Evolutionary conservation across 2,888 invertebrate genomes (phyloP), one percentile per base, ranked within the genome.

Genomic region (Mythimna impura): DNA sequence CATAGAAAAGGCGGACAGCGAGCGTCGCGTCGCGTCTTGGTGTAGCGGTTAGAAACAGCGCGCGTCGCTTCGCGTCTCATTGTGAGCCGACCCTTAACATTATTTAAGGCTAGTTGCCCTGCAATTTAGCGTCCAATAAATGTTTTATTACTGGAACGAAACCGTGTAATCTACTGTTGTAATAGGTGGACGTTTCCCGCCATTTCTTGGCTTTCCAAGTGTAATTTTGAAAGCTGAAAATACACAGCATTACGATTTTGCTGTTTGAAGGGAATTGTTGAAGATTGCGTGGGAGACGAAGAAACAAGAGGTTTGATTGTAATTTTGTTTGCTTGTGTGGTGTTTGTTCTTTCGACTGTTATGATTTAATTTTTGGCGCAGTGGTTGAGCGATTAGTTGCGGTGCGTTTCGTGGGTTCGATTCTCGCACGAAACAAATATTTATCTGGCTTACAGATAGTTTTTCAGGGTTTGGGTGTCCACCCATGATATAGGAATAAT

Each of bases 151-250:
- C 40, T 17, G 9, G 9, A 54, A 69, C n/a, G 58, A 17, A 58
- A 72, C 62, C 66, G 9, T 66, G 12, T 73, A 73, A 78, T 76
- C 72, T 62, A n/a, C 22, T 50, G 62, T 12, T 17, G 50, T 34
- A 78, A 58, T 14, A 52, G 22, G 1, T 40, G 54, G 54, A 78
- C 7, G 52, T 58, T 78, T 78, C 47, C 62, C 22, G 30, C 7
- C 14, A 22, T 77, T 78, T 58, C 73, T 77, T 40, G 47, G 17
- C 58, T 58, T 54, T 78, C 47, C 50, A 58, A 47, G 34, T 8
- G 72, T 65, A 25, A 72, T 78, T 77, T 66, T 64, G 36, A 54
- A 63, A 36, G 72, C 57, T 66, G 57, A n/a, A 66, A 72, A 72
- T 72, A 77, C 47, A 61, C 54, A 12, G 17, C 36, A 55, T 78